phyloP scores from a whole-genome alignment of 2,113 vertebrate genomes.

The Psammodynastes pulverulentus region DNA sequence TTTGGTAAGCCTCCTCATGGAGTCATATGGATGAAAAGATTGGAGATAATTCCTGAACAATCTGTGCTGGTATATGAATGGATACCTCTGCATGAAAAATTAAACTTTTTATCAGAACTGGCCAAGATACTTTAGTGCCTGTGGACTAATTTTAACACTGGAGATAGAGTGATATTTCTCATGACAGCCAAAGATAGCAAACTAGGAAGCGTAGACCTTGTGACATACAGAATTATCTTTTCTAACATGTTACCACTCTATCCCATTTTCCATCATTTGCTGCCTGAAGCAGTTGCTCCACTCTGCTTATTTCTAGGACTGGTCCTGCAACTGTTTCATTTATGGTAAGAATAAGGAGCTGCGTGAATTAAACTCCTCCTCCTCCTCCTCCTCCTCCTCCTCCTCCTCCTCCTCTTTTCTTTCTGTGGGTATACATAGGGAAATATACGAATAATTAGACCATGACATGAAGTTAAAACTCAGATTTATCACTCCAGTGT shows the following conservation, averaged over 20 bases:
- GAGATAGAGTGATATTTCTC: not conserved
- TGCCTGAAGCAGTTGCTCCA: not conserved
- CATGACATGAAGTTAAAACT: slow-evolving; percentile 57
- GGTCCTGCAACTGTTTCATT: not conserved
- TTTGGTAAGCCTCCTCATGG: not conserved
- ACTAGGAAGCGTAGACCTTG: not conserved
- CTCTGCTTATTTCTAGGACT: not conserved
- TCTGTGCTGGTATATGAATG: not conserved
- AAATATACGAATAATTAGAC: slow-evolving; percentile 48
- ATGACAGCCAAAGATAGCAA: not conserved
- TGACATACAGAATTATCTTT: not conserved
- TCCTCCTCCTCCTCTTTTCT: not conserved
- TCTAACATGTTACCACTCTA: not conserved
- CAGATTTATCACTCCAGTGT: slow-evolving; percentile 35
- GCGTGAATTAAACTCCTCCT: not conserved
- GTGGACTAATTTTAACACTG: not conserved
- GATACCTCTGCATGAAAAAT: not conserved
- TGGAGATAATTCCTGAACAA: not conserved
- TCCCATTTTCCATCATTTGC: not conserved
- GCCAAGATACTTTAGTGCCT: not conserved
- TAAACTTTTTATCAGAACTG: not conserved
- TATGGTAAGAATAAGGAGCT: not conserved
- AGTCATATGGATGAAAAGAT: not conserved
- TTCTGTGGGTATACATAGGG: slow-evolving; percentile 43
- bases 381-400: not conserved